Percentiles rank a stretch among this genome's conserved stretches.
Evolutionary conservation across 2,888 invertebrate species (phyloP).

Genomic region (Ichneumoninae sp.): DNA sequence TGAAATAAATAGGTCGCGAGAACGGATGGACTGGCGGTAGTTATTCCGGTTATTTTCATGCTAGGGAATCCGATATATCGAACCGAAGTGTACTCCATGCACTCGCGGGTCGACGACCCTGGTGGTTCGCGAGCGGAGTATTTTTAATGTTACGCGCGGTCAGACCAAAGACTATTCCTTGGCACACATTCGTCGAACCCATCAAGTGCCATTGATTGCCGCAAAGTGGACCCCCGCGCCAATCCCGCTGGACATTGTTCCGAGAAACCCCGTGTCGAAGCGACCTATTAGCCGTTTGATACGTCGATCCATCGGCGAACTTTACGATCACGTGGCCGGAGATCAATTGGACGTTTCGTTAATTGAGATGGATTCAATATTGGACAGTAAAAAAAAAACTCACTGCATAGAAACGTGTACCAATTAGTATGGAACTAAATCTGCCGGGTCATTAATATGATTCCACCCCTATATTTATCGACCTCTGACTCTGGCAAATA

Average conservation of each 20-base stretch:
- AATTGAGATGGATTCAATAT: slow-evolving; percentile 15
- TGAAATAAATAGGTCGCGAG: slow-evolving; percentile 20
- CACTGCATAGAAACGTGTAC: background rate
- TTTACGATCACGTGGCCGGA: slow-evolving; percentile 13
- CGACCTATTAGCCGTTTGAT: slow-evolving; percentile 49
- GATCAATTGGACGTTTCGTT: slow-evolving; percentile 29
- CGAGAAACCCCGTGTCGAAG: slow-evolving; percentile 44
- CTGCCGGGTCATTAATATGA: background rate
- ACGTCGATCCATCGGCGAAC: slow-evolving; percentile 30
- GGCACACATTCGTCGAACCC: slow-evolving; percentile 54
- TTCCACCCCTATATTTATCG: no score
- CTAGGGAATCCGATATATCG: slow-evolving; percentile 47
- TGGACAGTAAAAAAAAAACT: background rate
- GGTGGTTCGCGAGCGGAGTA: slow-evolving; percentile 75
- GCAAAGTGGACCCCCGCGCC: slow-evolving; percentile 42
- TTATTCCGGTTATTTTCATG: slow-evolving; percentile 60
- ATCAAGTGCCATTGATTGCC: slow-evolving; percentile 65
- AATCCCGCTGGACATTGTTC: slow-evolving; percentile 25
- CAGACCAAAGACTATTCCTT: slow-evolving; percentile 73
- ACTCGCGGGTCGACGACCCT: slow-evolving; percentile 55
- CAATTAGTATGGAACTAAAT: background rate
- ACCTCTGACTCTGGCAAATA: background rate
- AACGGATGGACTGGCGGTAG: slow-evolving; percentile 45
- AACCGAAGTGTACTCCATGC: slow-evolving; percentile 23
- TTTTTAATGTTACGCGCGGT: slow-evolving; percentile 78